Conservation (phyloP, 2,797 vertebrate genomes). For the Capromys pilorides region DNA sequence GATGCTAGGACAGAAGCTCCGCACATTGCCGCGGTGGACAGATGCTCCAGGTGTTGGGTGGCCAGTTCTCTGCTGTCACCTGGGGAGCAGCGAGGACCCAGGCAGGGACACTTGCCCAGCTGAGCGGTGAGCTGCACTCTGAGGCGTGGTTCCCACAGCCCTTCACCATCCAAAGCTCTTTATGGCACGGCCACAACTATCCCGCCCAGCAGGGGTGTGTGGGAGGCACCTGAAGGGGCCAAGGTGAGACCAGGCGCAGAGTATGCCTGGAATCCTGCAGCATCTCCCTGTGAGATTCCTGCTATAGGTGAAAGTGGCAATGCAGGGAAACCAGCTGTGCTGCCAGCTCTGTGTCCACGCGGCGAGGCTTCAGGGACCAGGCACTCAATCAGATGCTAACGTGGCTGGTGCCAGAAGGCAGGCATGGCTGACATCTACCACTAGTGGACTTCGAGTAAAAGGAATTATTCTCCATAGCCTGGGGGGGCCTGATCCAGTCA, state of each 20-base stretch:
- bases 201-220: not conserved
- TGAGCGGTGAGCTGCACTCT: not conserved
- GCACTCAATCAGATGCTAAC: not conserved
- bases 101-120: not conserved
- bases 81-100: not conserved
- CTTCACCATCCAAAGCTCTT: not conserved
- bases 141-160: not conserved
- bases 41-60: not conserved
- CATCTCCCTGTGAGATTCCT: not conserved
- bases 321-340: not conserved
- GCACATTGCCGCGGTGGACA: not conserved
- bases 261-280: not conserved
- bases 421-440: not conserved
- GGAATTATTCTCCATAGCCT: not conserved
- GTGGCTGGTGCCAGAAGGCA: not conserved
- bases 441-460: not conserved
- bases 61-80: not conserved
- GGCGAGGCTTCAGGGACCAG: not conserved
- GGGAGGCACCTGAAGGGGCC: not conserved
- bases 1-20: not conserved
- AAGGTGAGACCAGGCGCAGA: not conserved
- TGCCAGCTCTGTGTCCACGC: not conserved
- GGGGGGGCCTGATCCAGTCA: not conserved
- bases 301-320: not conserved
- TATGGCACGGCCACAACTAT: not conserved